Evolutionary conservation across 2,113 vertebrate genomes (phyloP).

Genomic region (Bettongia penicillata): DNA sequence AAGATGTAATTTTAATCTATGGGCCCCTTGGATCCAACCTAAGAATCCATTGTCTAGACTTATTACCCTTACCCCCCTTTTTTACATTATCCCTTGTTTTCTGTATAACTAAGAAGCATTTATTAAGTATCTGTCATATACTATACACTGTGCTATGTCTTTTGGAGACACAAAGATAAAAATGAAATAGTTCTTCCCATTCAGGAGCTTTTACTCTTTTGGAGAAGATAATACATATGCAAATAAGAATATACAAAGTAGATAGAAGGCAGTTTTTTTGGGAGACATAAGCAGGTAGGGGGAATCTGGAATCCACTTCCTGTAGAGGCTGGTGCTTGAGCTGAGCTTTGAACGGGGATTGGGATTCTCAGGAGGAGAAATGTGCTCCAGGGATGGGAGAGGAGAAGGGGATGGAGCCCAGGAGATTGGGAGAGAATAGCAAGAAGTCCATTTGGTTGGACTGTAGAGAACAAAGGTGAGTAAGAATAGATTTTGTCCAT

Average conservation of each 20-base stretch:
- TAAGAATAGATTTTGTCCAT: background rate
- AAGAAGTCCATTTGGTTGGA: background rate
- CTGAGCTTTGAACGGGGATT: background rate
- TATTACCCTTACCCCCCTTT: background rate
- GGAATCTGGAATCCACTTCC: background rate
- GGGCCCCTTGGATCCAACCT: background rate
- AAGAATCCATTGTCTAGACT: background rate
- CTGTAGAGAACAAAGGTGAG: background rate
- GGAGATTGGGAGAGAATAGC: background rate
- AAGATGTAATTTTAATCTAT: background rate
- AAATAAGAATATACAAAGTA: background rate
- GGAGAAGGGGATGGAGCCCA: background rate
- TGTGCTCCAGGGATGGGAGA: background rate
- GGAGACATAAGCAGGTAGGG: too few species aligned
- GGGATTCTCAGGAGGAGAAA: background rate
- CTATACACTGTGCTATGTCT: background rate
- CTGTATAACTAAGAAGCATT: background rate
- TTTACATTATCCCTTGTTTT: background rate
- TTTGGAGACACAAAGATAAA: background rate
- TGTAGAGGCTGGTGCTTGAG: background rate
- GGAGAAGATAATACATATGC: background rate
- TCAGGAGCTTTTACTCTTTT: background rate
- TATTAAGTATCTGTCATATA: background rate
- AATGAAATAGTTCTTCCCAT: background rate
- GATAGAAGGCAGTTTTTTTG: background rate